Evolutionary conservation across 2,888 invertebrate genomes (phyloP), one percentile per base, ranked within the genome.

Genomic region (Acleris emargana): DNA sequence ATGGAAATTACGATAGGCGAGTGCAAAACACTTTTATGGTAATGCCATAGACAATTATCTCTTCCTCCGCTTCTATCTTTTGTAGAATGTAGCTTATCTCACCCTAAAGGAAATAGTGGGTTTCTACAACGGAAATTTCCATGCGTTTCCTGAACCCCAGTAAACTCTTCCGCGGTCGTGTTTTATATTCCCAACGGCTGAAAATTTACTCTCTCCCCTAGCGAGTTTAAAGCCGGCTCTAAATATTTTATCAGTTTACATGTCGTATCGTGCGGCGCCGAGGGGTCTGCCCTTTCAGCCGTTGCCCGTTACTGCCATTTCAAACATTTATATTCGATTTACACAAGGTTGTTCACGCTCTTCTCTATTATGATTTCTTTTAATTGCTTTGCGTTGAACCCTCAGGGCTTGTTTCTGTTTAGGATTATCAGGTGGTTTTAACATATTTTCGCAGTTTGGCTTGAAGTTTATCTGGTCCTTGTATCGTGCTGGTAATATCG

Each of bases 191-290:
- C 87, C 83, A 79, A 70, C 67, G 83, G 88, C 79, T 81, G 82
- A 89, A 87, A 86, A 87, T 87, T 84, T 80, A 79, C 81, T 77
- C 76, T 77, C 78, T 79, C 81, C 86, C 86, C 84, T 81, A 75
- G 74, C 77, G 73, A 78, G 78, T 82, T 86, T 84, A 86, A 87
- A 84, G 79, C 79, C 74, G 76, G 73, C 78, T 87, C 86, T 91
- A 88, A 91, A 92, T 90, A 90, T 90, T 89, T 91, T 88, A 91
- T 89, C 88, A 88, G 87, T 82, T 87, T 89, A 85, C 82, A 82
- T 83, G 82, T 79, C 74, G 82, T 88, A 78, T 86, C 89, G 88
- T 90, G 91, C 73, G 88, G 88, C 89, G 89, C 87, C 88, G 72
- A 73, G 77, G 83, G 84, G 86, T 81, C 70, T 80, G 80, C 82